Percentiles rank a stretch among this genome's conserved stretches.
Conservation (phyloP, 1,140 invertebrate species). For the Homalodisca vitripennis region DNA sequence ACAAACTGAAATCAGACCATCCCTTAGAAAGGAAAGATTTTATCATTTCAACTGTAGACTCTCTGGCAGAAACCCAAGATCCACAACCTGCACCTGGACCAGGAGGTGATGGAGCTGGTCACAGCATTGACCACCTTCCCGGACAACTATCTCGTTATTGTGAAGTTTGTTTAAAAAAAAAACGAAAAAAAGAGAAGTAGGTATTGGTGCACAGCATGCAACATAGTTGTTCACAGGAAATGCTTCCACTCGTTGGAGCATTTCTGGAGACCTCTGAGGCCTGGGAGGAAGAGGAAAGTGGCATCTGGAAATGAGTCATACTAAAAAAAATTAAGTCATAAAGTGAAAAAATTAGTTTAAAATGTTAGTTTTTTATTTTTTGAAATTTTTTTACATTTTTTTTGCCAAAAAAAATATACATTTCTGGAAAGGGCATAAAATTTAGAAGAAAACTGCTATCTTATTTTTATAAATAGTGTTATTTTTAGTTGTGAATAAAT, state of each 20-base stretch:
- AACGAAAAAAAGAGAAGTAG: neutral
- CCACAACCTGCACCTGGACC: neutral
- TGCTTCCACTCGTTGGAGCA: neutral
- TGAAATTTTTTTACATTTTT: neutral
- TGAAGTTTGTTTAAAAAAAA: neutral
- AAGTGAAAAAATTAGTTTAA: no score
- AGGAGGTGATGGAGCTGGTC: neutral
- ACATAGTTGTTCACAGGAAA: neutral
- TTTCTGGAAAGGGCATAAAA: neutral
- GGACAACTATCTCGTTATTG: neutral
- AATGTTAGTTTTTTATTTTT: neutral
- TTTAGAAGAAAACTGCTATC: neutral
- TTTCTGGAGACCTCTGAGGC: neutral
- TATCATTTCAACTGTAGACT: neutral
- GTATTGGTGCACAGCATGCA: neutral
- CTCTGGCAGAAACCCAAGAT: neutral
- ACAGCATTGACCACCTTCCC: neutral
- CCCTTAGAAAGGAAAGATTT: constrained; percentile 2
- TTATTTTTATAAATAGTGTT: no score
- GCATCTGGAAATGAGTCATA: neutral
- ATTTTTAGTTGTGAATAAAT: no score
- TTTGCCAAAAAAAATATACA: neutral
- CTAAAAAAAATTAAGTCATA: no score
- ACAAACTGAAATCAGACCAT: neutral
- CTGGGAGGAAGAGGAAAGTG: neutral